phyloP scores from a whole-genome alignment of 2,888 invertebrate genomes.

The Sesia apiformis region DNA sequence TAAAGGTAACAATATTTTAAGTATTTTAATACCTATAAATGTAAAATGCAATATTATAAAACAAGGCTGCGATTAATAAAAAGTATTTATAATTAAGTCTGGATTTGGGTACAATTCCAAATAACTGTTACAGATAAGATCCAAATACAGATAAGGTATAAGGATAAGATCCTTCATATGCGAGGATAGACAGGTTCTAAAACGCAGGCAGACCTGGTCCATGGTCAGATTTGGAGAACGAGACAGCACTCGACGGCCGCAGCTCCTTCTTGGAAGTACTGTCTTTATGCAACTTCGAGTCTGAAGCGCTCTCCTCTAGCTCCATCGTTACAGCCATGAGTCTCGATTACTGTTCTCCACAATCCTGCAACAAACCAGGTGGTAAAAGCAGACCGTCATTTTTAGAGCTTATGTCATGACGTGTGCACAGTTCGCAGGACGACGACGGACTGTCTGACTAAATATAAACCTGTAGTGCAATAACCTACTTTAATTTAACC shows the following conservation, averaged over 20 bases:
- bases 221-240: constrained; percentile 61
- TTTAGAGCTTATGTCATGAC: constrained; percentile 24
- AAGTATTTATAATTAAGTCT: too few relatives aligned
- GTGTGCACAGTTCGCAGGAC: constrained; percentile 33
- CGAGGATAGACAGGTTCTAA: neutral
- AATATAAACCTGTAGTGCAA: constrained; percentile 60
- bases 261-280: constrained; percentile 55
- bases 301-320: constrained; percentile 59
- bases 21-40: too few relatives aligned
- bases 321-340: constrained; percentile 70
- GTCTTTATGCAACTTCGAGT: constrained; percentile 63
- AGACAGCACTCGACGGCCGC: constrained; percentile 57
- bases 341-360: constrained; percentile 20
- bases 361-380: constrained; percentile 38
- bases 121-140: too few relatives aligned
- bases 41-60: too few relatives aligned
- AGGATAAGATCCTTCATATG: too few relatives aligned
- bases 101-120: too few relatives aligned
- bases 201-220: constrained; percentile 39
- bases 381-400: constrained; percentile 27
- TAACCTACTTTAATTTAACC: constrained; percentile 73
- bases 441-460: constrained; percentile 43
- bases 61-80: too few relatives aligned
- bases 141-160: too few relatives aligned
- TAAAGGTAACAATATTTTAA: too few relatives aligned